Evolutionary conservation across 2,888 invertebrate species (phyloP).

Genomic region (Dasypolia templi): DNA sequence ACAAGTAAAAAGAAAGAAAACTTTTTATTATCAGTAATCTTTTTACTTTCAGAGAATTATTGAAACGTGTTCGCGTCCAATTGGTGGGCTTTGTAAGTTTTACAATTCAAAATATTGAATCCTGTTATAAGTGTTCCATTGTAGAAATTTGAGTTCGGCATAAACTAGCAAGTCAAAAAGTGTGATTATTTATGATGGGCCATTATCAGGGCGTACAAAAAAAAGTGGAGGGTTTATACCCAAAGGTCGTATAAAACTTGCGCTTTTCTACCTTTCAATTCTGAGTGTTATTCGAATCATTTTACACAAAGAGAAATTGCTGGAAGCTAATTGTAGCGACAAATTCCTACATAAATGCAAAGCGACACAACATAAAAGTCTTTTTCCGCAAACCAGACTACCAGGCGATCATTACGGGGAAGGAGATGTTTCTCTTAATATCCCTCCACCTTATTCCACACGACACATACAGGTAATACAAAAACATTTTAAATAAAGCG

Average conservation of each 20-base stretch:
- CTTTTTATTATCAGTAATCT: constrained; percentile 33
- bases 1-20: constrained; percentile 28
- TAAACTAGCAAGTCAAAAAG: constrained; percentile 60
- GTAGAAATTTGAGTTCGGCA: constrained; percentile 53
- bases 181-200: constrained; percentile 55
- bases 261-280: constrained; percentile 19
- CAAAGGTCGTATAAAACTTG: constrained; percentile 51
- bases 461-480: constrained; percentile 50
- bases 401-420: constrained; percentile 20
- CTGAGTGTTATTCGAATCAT: constrained; percentile 22
- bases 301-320: neutral
- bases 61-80: constrained; percentile 40
- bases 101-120: constrained; percentile 50
- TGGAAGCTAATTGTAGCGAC: neutral
- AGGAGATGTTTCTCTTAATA: constrained; percentile 42
- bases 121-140: constrained; percentile 53
- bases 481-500: constrained; percentile 61
- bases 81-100: constrained; percentile 42
- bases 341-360: neutral
- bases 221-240: constrained; percentile 44
- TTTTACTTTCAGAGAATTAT: constrained; percentile 50
- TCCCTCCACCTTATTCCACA: constrained; percentile 44
- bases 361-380: neutral
- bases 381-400: neutral
- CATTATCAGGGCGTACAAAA: constrained; percentile 56